Percentiles rank a stretch among this genome's conserved stretches.
Conservation (phyloP, 2,888 invertebrate species). For the Caenorhabditis angaria region DNA sequence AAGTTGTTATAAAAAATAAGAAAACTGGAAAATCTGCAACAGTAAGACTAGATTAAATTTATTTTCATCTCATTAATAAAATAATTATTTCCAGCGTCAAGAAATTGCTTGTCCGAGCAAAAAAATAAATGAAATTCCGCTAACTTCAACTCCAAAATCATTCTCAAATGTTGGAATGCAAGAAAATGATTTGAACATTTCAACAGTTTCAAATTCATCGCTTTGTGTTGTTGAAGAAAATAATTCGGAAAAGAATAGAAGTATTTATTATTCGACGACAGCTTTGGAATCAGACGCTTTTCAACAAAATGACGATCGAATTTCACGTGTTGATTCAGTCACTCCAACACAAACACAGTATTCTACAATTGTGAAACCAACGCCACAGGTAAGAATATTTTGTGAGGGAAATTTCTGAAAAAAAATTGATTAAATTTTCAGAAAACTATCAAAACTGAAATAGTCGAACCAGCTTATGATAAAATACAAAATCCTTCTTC, state of each 20-base stretch:
- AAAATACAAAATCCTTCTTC: neutral
- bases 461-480: neutral
- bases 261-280: neutral
- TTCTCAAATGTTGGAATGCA: neutral
- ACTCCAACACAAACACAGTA: neutral
- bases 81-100: neutral
- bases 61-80: too few species aligned
- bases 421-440: neutral
- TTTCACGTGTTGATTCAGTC: neutral
- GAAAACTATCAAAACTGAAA: neutral
- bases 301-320: neutral
- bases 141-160: conserved; percentile 8
- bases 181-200: neutral
- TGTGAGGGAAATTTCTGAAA: neutral
- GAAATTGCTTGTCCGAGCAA: neutral
- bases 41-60: neutral
- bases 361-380: neutral
- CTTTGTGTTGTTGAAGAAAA: neutral
- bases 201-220: neutral
- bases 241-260: neutral
- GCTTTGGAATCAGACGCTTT: neutral
- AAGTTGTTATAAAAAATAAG: neutral
- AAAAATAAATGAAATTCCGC: neutral
- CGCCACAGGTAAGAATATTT: neutral
- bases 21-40: neutral